These are phyloP conservation scores for Graphium colonna DNA, from an alignment of 2,888 invertebrate genomes.

Conservation along the genomic window DNA sequence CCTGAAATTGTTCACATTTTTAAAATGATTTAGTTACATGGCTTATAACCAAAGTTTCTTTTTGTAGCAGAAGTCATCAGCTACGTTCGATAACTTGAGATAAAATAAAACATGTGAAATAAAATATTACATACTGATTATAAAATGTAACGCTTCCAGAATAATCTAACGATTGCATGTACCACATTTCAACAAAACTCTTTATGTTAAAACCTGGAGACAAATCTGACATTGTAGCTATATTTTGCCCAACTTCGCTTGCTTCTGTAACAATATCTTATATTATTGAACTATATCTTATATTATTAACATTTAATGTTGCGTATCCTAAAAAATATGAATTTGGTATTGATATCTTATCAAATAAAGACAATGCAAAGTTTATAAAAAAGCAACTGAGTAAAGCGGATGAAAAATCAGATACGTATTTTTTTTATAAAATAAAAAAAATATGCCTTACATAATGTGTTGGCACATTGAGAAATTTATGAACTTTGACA, in stretches of 20 bases:
- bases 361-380: too few relatives aligned
- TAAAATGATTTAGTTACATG: not conserved
- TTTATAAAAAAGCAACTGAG: too few relatives aligned
- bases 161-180: conserved; percentile 54
- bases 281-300: not conserved
- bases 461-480: too few relatives aligned
- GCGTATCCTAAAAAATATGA: too few relatives aligned
- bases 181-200: conserved; percentile 66
- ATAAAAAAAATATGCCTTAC: too few relatives aligned
- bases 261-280: conserved; percentile 39
- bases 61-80: too few relatives aligned
- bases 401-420: too few relatives aligned
- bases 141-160: conserved; percentile 55
- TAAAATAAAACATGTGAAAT: not conserved
- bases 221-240: conserved; percentile 52
- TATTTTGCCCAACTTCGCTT: conserved; percentile 55
- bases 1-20: not conserved
- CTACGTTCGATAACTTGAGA: not conserved
- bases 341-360: too few relatives aligned
- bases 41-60: not conserved
- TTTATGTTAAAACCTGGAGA: conserved; percentile 50
- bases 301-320: too few relatives aligned
- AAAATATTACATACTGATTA: conserved; percentile 48
- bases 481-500: too few relatives aligned
- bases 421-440: too few relatives aligned